Percentiles rank a stretch among this genome's conserved stretches.
Evolutionary conservation across 2,113 vertebrate genomes (phyloP).

Genomic region (Lipophrys pholis): DNA sequence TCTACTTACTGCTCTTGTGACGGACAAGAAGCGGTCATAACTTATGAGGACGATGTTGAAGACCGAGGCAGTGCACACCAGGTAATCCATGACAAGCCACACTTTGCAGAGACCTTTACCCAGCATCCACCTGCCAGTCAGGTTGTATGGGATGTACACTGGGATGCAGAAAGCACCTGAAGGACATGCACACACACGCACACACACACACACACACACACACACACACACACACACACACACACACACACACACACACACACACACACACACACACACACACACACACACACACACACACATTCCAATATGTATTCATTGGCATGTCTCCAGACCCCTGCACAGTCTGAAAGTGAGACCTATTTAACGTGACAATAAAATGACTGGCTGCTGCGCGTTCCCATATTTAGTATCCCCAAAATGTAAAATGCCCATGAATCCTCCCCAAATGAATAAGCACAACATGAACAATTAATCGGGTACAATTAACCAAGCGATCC

Average conservation of each 20-base stretch:
- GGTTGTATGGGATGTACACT: constrained; percentile 88
- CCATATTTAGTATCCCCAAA: too few relatives aligned
- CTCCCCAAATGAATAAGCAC: too few relatives aligned
- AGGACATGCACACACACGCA: constrained; percentile 7
- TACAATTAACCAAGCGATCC: too few relatives aligned
- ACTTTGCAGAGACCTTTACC: constrained; percentile 86
- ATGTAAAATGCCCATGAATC: too few relatives aligned
- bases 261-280: constrained; percentile 30
- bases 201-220: constrained; percentile 26
- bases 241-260: constrained; percentile 8
- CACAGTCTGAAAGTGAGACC: constrained; percentile 8
- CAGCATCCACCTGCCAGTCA: constrained; percentile 84
- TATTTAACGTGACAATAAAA: constrained; percentile 19
- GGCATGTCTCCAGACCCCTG: constrained; percentile 7
- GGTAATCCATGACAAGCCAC: constrained; percentile 90
- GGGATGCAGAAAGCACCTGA: constrained; percentile 90
- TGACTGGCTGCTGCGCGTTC: neutral
- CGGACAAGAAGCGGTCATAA: constrained; percentile 92
- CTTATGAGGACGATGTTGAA: constrained; percentile 95
- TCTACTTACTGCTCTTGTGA: constrained; percentile 91
- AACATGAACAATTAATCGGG: too few relatives aligned
- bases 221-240: constrained; percentile 23
- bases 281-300: constrained; percentile 3
- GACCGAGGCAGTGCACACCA: constrained; percentile 90
- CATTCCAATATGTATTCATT: too few relatives aligned